A percentile compares a stretch with the other conserved stretches of the same genome.
phyloP scores from a whole-genome alignment of 1,140 invertebrate species.

The Geopemphigus sp. region DNA sequence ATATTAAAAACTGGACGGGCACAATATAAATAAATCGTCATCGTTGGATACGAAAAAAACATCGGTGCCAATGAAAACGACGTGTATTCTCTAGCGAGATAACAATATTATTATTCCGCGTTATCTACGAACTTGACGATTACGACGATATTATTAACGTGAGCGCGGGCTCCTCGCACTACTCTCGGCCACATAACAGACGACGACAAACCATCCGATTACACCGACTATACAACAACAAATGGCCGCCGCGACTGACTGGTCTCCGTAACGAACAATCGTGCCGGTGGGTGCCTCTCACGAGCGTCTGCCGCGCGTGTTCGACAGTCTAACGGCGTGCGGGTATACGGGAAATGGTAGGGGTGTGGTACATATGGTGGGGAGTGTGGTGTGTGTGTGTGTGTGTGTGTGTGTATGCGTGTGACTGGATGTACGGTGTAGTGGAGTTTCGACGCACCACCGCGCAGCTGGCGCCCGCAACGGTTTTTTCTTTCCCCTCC shows the following conservation, averaged over 20 bases:
- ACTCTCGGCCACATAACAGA: background rate
- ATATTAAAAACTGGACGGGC: too few species aligned
- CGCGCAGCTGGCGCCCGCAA: slow-evolving; percentile 42
- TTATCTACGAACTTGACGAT: background rate
- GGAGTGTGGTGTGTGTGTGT: too few species aligned
- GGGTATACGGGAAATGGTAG: background rate
- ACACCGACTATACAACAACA: slow-evolving; percentile 36
- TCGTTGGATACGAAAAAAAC: too few species aligned
- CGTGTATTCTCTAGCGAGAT: background rate
- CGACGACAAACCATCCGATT: background rate
- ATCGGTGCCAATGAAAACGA: too few species aligned
- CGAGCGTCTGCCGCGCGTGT: slow-evolving; percentile 17
- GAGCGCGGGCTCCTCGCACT: background rate
- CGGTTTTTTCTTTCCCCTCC: slow-evolving; percentile 24
- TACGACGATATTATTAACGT: background rate
- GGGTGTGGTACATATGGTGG: too few species aligned
- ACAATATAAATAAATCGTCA: too few species aligned
- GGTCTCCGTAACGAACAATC: slow-evolving; percentile 1
- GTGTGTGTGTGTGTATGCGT: too few species aligned
- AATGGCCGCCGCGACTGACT: slow-evolving; percentile 44
- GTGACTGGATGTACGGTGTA: too few species aligned
- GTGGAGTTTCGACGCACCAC: background rate
- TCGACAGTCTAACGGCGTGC: background rate
- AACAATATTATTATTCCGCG: background rate
- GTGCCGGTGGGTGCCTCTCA: background rate